Base-by-base conservation (phyloP, 1,140 invertebrate genomes). In the Phortica variegata region DNA sequence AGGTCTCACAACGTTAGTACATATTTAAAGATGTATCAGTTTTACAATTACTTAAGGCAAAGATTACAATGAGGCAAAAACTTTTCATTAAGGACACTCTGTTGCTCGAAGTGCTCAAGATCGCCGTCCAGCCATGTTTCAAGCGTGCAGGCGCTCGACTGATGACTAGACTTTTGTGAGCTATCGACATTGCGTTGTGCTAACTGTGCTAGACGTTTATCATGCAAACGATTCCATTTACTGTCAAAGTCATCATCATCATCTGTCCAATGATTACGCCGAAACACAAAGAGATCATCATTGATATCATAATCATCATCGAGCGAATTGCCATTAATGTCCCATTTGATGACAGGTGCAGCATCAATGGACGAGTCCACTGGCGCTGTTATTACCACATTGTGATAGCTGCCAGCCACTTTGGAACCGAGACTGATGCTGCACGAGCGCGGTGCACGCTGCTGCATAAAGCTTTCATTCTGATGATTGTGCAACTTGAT, bases 91-190 rank as follows among this genome's bases (percentile, higher is more conserved):
- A 47, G 38, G 19, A 42, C 49, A 16, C 36, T 38, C 9, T 17
- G 12, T 21, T 56, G 34, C 20, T 65, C 61, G 20, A 65, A n/a
- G n/a, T n/a, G n/a, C n/a, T n/a, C n/a, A n/a, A n/a, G n/a, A n/a
- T n/a, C 49, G 19, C 72, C 72, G 43, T 75, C 73, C 19, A 75
- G 39, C 73, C 72, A 75, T n/a, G 73, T 75, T 38, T 75, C 73
- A 23, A 75, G 32, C 2, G 73, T 75, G 44, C 70, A 75, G 21
- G 68, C 57, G 46, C 73, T 75, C 16, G 73, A 75, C 48, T 70
- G 65, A 43, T 70, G 62, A 38, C 73, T 75, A 13, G 65, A 73
- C 39, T 56, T 54, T 10, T 59, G 56, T 0, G 69, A 66, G 6
- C 61, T 58, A 17, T 51, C 46, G 3, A 56, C 43, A 13, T 47